Percentiles rank a stretch among this genome's conserved stretches.
Evolutionary conservation across 2,888 invertebrate genomes (phyloP).

Genomic region (Oligia strigilis): DNA sequence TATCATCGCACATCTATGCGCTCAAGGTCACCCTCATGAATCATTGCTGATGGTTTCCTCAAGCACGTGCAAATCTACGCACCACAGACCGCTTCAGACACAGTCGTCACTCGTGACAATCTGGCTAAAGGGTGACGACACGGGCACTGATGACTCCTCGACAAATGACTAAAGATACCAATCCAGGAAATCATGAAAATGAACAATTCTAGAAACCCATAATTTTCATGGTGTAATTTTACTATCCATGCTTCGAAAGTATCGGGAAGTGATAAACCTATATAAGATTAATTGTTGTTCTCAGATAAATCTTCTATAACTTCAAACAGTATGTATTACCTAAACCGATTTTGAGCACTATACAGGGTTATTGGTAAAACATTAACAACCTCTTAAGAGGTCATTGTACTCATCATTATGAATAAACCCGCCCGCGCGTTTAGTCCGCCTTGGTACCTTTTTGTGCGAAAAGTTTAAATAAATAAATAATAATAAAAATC

Average conservation of each 20-base stretch:
- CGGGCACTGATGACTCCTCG: no score
- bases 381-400: no score
- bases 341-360: neutral
- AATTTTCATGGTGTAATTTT: slow-evolving; percentile 19
- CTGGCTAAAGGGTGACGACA: neutral
- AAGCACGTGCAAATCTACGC: no score
- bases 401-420: no score
- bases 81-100: neutral
- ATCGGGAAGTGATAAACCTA: slow-evolving; percentile 38
- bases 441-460: no score
- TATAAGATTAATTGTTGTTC: slow-evolving; percentile 8
- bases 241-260: slow-evolving; percentile 5
- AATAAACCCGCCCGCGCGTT: no score
- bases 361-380: no score
- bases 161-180: slow-evolving; percentile 12
- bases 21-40: neutral
- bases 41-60: neutral
- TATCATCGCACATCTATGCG: neutral
- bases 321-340: neutral
- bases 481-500: no score
- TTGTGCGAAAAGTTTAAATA: no score
- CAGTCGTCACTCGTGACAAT: neutral
- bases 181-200: slow-evolving; percentile 24
- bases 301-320: slow-evolving; percentile 7
- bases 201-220: slow-evolving; percentile 20